phyloP scores from a whole-genome alignment of 2,113 vertebrate species.

The Hydrolagus affinis region DNA sequence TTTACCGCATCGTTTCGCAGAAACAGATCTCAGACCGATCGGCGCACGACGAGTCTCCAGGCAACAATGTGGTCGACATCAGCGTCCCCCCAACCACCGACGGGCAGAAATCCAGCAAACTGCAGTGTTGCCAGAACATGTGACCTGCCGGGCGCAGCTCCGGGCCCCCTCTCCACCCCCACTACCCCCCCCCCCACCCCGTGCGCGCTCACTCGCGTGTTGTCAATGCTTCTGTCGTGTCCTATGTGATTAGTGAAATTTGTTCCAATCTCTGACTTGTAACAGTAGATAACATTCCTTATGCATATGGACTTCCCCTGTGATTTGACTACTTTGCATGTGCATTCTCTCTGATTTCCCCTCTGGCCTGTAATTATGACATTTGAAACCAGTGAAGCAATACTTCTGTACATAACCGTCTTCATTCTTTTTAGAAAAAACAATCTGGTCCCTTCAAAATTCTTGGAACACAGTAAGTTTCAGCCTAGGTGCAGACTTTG shows the following conservation, averaged over 20 bases:
- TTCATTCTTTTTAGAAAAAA: conserved; percentile 54
- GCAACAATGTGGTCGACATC: conserved; percentile 96
- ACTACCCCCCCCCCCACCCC: conserved; percentile 42
- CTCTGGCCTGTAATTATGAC: conserved; percentile 41
- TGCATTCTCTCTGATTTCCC: conserved; percentile 40
- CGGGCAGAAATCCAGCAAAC: conserved; percentile 83
- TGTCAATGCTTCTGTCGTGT: conserved; percentile 49
- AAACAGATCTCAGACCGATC: conserved; percentile 90
- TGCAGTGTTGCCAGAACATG: conserved; percentile 92
- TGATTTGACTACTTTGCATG: conserved; percentile 48
- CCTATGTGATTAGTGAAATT: conserved; percentile 44
- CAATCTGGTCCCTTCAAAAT: conserved; percentile 61
- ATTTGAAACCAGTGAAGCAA: conserved; percentile 54
- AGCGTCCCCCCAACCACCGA: conserved; percentile 89
- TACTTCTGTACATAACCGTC: conserved; percentile 60
- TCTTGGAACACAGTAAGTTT: conserved; percentile 51
- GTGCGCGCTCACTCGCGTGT: conserved; percentile 55
- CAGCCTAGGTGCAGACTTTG: conserved; percentile 42
- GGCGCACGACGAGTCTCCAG: conserved; percentile 82
- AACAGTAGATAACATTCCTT: conserved; percentile 56
- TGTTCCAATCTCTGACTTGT: conserved; percentile 44
- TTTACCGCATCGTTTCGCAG: conserved; percentile 93
- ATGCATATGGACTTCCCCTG: conserved; percentile 33
- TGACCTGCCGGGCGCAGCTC: conserved; percentile 55
- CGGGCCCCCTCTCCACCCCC: conserved; percentile 34